Conservation (phyloP, 2,113 vertebrate genomes). For the Pungitius pungitius region DNA sequence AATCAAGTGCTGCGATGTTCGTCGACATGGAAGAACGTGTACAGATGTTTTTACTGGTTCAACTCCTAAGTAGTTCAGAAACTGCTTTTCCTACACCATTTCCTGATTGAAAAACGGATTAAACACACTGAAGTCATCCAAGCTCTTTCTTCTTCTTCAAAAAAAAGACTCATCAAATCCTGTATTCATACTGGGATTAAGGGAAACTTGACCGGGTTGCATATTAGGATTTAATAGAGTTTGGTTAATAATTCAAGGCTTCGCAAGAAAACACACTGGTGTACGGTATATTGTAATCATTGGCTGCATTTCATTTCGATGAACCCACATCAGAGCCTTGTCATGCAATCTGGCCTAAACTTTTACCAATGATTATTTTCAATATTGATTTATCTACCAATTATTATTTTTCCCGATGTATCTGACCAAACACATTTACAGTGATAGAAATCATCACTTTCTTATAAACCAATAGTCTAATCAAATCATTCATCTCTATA, state of each 20-base stretch:
- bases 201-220: no score
- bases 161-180: not conserved
- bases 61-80: not conserved
- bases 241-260: not conserved
- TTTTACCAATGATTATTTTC: not conserved
- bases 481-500: not conserved
- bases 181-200: not conserved
- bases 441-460: not conserved
- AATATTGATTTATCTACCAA: not conserved
- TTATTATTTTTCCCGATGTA: not conserved
- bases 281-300: not conserved
- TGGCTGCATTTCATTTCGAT: not conserved
- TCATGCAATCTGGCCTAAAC: not conserved
- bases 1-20: not conserved
- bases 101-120: constrained; percentile 10
- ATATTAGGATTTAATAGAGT: no score
- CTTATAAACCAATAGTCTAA: not conserved
- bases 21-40: not conserved
- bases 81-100: not conserved
- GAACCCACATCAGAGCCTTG: not conserved
- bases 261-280: not conserved
- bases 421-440: not conserved
- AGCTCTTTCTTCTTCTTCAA: constrained; percentile 3
- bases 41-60: constrained; percentile 30
- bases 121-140: constrained; percentile 11